Evolutionary conservation across 2,113 vertebrate genomes (phyloP).

Genomic region (Etia nguti): DNA sequence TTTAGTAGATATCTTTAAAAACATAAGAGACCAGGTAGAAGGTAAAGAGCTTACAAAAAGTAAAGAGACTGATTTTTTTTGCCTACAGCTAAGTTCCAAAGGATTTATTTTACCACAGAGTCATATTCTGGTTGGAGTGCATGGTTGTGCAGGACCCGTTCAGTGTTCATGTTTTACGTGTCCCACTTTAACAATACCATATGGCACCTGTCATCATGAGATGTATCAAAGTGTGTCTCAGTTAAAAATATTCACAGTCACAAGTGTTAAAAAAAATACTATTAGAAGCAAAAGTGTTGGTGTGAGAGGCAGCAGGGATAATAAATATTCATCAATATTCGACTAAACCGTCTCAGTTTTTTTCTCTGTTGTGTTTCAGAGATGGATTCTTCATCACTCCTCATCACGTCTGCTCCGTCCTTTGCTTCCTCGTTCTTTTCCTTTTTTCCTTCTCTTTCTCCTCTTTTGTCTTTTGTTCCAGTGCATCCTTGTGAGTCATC

Average conservation of each 20-base stretch:
- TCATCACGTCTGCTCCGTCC: background rate
- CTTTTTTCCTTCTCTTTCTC: background rate
- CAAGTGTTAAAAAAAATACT: background rate
- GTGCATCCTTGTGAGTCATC: constrained; percentile 30
- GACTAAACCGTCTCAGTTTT: background rate
- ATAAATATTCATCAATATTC: background rate
- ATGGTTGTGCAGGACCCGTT: background rate
- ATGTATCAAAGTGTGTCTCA: background rate
- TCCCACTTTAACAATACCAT: background rate
- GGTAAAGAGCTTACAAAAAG: background rate
- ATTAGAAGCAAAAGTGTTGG: background rate
- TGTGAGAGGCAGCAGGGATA: background rate
- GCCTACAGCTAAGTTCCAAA: background rate
- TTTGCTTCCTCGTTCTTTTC: background rate
- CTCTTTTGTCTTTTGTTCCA: constrained; percentile 1
- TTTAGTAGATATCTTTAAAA: background rate
- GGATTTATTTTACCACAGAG: background rate
- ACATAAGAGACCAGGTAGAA: background rate
- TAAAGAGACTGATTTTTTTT: background rate
- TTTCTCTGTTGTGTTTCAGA: background rate
- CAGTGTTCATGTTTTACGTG: background rate
- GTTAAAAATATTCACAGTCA: background rate
- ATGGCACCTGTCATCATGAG: background rate
- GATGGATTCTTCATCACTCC: background rate
- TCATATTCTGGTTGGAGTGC: background rate